phyloP scores from a whole-genome alignment of 2,797 vertebrate genomes.

The Cygnus olor region DNA sequence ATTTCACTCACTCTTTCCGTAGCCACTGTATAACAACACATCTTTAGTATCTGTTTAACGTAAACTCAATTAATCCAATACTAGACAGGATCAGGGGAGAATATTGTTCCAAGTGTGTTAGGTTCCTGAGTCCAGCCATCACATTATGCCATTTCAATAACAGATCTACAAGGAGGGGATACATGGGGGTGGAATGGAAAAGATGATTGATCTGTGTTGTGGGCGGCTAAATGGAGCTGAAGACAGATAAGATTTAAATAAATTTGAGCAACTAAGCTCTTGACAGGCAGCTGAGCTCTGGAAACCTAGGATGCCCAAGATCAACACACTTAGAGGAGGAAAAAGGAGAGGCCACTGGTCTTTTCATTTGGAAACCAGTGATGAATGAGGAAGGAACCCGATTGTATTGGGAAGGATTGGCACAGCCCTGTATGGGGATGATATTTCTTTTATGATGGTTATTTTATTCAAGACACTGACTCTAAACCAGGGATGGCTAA shows the following conservation, averaged over 20 bases:
- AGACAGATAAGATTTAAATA: background rate
- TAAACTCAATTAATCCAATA: background rate
- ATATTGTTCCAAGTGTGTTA: background rate
- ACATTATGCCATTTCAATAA: background rate
- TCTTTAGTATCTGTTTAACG: background rate
- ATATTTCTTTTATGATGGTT: background rate
- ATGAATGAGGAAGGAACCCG: background rate
- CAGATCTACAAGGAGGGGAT: background rate
- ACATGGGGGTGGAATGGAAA: background rate
- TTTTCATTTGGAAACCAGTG: rapidly evolving
- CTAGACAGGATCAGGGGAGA: background rate
- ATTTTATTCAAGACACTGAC: background rate
- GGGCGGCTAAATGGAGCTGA: background rate
- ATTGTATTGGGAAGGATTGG: background rate
- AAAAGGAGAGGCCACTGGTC: background rate
- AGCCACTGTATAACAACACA: rapidly evolving
- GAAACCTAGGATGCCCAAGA: background rate
- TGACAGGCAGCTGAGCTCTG: background rate
- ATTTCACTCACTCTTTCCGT: background rate
- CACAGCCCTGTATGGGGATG: background rate
- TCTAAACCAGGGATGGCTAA: background rate
- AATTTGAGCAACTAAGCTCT: background rate
- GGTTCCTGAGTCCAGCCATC: background rate
- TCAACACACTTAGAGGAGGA: background rate
- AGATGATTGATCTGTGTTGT: background rate